A percentile compares a stretch with the other conserved stretches of the same genome.
Conservation (phyloP, 2,888 invertebrate genomes). For the Auanema freiburgensis region DNA sequence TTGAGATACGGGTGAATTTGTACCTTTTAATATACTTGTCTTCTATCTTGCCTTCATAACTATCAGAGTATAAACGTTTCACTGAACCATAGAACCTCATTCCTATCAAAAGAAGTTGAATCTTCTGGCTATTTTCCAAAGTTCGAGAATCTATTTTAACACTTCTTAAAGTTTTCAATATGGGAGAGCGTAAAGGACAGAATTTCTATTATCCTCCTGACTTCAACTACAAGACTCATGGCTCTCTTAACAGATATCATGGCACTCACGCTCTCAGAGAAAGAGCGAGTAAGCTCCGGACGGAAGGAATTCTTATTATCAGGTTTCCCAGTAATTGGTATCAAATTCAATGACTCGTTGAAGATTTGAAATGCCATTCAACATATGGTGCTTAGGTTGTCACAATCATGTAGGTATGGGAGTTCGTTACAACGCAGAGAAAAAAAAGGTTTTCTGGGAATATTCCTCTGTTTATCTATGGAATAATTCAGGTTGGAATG, state of each 20-base stretch:
- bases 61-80: too few species aligned
- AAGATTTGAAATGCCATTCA: constrained; percentile 97
- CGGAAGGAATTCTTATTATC: constrained; percentile 90
- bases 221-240: constrained; percentile 86
- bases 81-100: too few species aligned
- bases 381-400: constrained; percentile 99
- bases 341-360: constrained; percentile 13
- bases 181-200: constrained; percentile 93
- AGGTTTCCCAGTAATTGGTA: constrained; percentile 68
- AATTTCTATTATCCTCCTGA: constrained; percentile 99
- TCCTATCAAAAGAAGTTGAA: too few species aligned
- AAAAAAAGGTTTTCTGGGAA: constrained; percentile 68
- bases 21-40: neutral
- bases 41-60: too few species aligned
- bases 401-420: constrained; percentile 99
- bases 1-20: neutral
- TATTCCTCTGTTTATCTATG: neutral
- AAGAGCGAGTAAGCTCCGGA: constrained; percentile 84
- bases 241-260: constrained; percentile 89
- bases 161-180: constrained; percentile 19
- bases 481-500: constrained; percentile 76
- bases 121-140: too few species aligned
- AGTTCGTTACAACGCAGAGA: constrained; percentile 82
- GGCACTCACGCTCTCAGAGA: constrained; percentile 92
- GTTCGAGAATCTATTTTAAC: too few species aligned